phyloP scores from a whole-genome alignment of 2,888 invertebrate species.

The Teleiodes luculella region DNA sequence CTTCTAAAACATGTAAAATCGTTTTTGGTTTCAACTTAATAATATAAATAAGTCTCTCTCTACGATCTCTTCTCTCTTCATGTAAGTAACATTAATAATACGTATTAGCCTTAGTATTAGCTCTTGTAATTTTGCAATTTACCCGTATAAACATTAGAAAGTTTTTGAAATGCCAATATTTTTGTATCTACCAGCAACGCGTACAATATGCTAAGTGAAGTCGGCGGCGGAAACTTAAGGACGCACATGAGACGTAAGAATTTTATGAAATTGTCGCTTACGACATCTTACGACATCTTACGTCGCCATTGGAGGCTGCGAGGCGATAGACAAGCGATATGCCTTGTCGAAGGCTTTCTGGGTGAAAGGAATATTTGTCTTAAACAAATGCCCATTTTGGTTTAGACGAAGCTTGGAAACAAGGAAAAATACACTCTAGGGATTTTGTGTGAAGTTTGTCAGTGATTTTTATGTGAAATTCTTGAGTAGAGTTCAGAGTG shows the following conservation, averaged over 20 bases:
- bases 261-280: conserved; percentile 16
- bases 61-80: no score
- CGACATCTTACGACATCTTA: neutral
- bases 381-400: neutral
- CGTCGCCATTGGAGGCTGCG: neutral
- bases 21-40: no score
- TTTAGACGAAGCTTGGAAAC: neutral
- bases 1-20: no score
- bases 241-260: conserved; percentile 15
- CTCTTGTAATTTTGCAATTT: no score
- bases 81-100: no score
- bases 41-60: no score
- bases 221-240: conserved; percentile 5
- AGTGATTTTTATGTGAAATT: neutral
- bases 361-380: conserved; percentile 7
- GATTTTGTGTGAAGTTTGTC: neutral
- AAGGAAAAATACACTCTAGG: neutral
- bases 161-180: no score
- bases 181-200: neutral
- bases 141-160: no score
- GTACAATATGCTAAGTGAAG: conserved; percentile 18
- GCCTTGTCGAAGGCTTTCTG: neutral
- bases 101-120: no score
- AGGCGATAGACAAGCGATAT: neutral
- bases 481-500: neutral